Evolutionary conservation across 1,140 invertebrate species (phyloP), one percentile per base, ranked within the genome.

Genomic region (Lethrus apterus): DNA sequence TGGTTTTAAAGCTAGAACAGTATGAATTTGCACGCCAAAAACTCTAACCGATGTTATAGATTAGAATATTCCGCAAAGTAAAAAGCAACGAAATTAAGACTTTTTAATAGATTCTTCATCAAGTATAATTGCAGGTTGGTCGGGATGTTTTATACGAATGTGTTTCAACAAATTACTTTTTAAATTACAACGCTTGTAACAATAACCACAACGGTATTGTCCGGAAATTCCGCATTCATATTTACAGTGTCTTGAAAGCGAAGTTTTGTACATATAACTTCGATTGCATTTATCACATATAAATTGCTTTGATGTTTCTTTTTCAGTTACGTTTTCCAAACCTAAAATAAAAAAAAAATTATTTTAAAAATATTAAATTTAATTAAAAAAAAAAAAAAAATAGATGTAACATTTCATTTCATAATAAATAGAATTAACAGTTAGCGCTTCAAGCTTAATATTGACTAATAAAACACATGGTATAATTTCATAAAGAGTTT

Each of bases 121-220:
- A 7, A 26, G n/a, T 26, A 26, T 26, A 7, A 7, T n/a, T 26
- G 5, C 23, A 26, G 5, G 5, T n/a, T 26, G 23, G n/a, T n/a
- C n/a, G n/a, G n/a, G n/a, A 34, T 34, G 32, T 17, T 10, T 7
- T 38, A 23, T 38, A 5, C 18, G 42, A 20, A 46, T 36, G 21
- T 46, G 44, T 30, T 14, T 36, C 5, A 18, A 3, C 3, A 47
- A 19, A 3, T 5, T 31, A 19, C 13, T 30, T 8, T 34, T 19
- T 9, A 23, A 19, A 14, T 36, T 49, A 15, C 10, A 44, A 4
- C 19, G 15, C 21, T 33, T 44, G 4, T n/a, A 9, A 21, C 42
- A 44, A 19, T 9, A 3, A 14, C 14, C 15, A 19, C 35, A 38
- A 10, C 14, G 9, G 19, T 17, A 38, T n/a, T 15, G 14, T 7